Base-by-base conservation (phyloP, 2,888 invertebrate species). In the Dyspetes luteomarginatus region DNA sequence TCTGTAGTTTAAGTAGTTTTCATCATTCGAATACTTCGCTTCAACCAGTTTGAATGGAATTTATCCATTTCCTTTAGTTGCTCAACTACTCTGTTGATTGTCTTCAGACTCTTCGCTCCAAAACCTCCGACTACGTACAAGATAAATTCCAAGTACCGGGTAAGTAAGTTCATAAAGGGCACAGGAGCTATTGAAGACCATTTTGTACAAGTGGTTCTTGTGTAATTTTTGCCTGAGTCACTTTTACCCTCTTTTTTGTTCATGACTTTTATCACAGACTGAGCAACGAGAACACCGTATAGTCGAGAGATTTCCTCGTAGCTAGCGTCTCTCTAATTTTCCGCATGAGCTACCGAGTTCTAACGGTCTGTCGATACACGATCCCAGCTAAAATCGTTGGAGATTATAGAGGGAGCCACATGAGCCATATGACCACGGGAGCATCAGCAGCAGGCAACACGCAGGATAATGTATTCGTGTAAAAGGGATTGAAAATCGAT, bases 401-500 rank as follows among this genome's bases (percentile, higher is more conserved):
- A 4, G 30, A 56, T 4, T 36, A 36, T 19, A 52, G 30, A 22
- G 4, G 36, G 19, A 26, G 58, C 41, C 55, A 22, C 17, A 26
- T 43, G 41, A 62, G 68, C 30, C 48, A 9, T 22, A 56, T 30
- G 52, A 30, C 68, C 68, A 64, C 48, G 50, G 43, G 64, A 45
- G 56, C 36, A n/a, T n/a, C 45, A 50, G 52, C 56, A 36, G 73
- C 30, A 74, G 55, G 41, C n/a, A 52, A 52, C 55, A 68, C 78
- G 60, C 41, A 30, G 50, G 17, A 73, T 79, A 79, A 77, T 80
- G 82, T 82, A 82, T 82, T 77, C 77, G 65, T 77, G 80, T 80
- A 69, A 80, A 77, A 69, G 17, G 56, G 43, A 82, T 82, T 75
- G 82, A 82, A 80, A 82, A 82, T 80, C 82, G 77, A 82, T 82